phyloP scores from a whole-genome alignment of 2,888 invertebrate species.

The Quadroppia sp. region DNA sequence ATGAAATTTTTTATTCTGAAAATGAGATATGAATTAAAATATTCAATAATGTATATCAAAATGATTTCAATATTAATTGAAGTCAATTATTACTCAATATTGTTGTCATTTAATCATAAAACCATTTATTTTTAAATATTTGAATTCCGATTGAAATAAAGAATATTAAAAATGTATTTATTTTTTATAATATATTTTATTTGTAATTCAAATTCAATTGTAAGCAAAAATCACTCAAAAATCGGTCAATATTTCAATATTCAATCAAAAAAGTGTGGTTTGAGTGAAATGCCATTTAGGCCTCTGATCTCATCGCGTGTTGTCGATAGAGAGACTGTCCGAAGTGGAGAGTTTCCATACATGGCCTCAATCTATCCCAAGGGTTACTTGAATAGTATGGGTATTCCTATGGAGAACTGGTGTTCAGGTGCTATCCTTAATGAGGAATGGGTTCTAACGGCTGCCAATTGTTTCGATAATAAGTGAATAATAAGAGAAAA shows the following conservation, averaged over 20 bases:
- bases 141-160: no score
- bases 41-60: no score
- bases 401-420: background rate
- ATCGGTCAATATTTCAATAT: background rate
- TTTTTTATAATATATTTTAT: background rate
- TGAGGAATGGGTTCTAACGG: background rate
- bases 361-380: constrained; percentile 1
- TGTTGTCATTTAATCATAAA: no score
- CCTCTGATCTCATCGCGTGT: background rate
- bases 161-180: no score
- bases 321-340: background rate
- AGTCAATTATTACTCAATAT: no score
- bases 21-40: no score
- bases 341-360: background rate
- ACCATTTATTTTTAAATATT: no score
- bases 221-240: background rate
- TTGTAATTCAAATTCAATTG: background rate
- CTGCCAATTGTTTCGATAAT: background rate
- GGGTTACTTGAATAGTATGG: no score
- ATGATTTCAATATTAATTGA: no score
- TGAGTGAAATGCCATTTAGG: background rate
- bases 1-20: no score
- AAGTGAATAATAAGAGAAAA: background rate
- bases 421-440: background rate
- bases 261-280: background rate